Evolutionary conservation across 2,113 vertebrate species (phyloP), one percentile per base, ranked within the genome.

Genomic region (Argyrosomus japonicus): DNA sequence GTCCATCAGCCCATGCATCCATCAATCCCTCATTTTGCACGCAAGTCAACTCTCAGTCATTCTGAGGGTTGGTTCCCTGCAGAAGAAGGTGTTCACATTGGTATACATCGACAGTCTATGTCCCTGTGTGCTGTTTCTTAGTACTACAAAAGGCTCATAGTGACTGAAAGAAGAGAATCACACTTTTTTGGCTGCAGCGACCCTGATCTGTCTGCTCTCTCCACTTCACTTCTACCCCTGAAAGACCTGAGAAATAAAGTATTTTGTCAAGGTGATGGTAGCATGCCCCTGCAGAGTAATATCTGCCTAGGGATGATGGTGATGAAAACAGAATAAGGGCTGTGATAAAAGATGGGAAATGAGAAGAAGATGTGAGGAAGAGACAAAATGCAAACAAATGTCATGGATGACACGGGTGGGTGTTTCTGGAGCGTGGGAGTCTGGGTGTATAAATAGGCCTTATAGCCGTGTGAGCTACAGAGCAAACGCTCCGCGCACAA

Each of bases 381-480:
- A 72, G 23, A 68, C 23, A 72, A 40, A 72, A 48, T 23, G 8
- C 32, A 60, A 83, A 32, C 18, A 88, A 84, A 82, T 73, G 82
- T 84, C 82, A 71, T 43, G 83, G 40, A 82, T 73, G 82, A 82
- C 82, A 71, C 27, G 83, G 40, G 63, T 71, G 74, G 81, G 61
- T 57, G 64, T 79, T 82, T 81, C 15, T 73, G 15, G 69, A 81
- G 79, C 53, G 74, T 36, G 85, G 79, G 83, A 71, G 80, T 81
- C 18, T 32, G 45, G 40, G 47, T 78, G 79, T 80, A 79, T 57
- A 87, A 89, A 88, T 83, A 90, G 84, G 64, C 73, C 86, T 72
- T 25, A 8, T 36, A 19, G 67, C 56, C 77, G 75, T 79, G 48
- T 79, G 68, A 87, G 84, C 75, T 19, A 80, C 65, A 47, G 64